phyloP scores from a whole-genome alignment of 2,888 invertebrate genomes.

The Tenodera sinensis region DNA sequence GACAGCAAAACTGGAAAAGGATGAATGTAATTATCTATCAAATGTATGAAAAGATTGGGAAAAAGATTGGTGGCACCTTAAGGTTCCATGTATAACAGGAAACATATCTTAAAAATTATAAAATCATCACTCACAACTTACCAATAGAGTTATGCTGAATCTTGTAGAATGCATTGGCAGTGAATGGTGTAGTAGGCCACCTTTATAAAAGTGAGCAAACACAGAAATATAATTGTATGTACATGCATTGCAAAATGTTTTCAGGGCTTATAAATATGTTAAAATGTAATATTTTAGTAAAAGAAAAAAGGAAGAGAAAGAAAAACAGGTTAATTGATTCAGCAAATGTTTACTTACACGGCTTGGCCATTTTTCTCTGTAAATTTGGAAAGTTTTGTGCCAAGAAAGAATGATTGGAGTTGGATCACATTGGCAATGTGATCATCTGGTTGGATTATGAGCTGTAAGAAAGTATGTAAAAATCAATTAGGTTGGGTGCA shows the following conservation, averaged over 20 bases:
- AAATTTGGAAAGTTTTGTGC: neutral
- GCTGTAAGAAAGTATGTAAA: neutral
- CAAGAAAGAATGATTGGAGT: neutral
- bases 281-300: no score
- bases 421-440: neutral
- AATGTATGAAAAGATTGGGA: no score
- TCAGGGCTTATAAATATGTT: no score
- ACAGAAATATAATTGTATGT: neutral
- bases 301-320: no score
- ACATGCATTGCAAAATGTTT: no score
- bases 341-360: neutral
- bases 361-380: neutral
- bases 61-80: no score
- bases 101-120: no score
- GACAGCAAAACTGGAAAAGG: no score
- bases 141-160: neutral
- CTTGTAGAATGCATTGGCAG: neutral
- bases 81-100: no score
- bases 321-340: neutral
- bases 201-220: neutral
- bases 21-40: no score
- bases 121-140: neutral
- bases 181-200: neutral
- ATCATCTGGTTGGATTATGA: neutral
- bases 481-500: no score